phyloP scores from a whole-genome alignment of 2,797 vertebrate species.

The Clangula hyemalis region DNA sequence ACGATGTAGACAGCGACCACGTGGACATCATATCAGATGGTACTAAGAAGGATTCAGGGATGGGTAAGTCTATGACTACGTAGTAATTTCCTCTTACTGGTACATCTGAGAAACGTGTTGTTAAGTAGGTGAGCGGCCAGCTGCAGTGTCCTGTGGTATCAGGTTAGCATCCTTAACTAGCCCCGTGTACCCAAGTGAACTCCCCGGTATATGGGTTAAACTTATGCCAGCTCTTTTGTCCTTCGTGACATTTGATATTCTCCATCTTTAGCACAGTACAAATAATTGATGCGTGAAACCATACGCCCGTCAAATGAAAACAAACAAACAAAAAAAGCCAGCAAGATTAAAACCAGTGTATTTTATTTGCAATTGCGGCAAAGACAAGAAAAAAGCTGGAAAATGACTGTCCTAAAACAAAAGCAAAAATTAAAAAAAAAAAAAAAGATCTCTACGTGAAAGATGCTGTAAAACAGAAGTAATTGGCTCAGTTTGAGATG shows the following conservation, averaged over 20 bases:
- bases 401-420: background rate
- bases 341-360: background rate
- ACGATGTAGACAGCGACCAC: conserved; percentile 95
- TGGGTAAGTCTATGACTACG: conserved; percentile 83
- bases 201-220: background rate
- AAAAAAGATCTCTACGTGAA: background rate
- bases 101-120: background rate
- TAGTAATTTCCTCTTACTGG: background rate
- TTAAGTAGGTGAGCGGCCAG: background rate
- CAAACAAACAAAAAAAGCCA: background rate
- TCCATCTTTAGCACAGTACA: background rate
- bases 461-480: background rate
- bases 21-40: conserved; percentile 99
- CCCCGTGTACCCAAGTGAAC: background rate
- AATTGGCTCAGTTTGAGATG: background rate
- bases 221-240: background rate
- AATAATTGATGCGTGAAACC: conserved; percentile 50
- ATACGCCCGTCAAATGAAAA: background rate
- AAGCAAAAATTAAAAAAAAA: background rate
- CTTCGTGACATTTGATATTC: background rate
- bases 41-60: conserved; percentile 99
- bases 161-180: conserved; percentile 7
- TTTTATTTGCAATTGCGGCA: background rate
- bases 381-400: background rate
- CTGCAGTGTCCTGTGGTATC: background rate